phyloP scores from a whole-genome alignment of 2,113 vertebrate species.

The Lophura nycthemera region DNA sequence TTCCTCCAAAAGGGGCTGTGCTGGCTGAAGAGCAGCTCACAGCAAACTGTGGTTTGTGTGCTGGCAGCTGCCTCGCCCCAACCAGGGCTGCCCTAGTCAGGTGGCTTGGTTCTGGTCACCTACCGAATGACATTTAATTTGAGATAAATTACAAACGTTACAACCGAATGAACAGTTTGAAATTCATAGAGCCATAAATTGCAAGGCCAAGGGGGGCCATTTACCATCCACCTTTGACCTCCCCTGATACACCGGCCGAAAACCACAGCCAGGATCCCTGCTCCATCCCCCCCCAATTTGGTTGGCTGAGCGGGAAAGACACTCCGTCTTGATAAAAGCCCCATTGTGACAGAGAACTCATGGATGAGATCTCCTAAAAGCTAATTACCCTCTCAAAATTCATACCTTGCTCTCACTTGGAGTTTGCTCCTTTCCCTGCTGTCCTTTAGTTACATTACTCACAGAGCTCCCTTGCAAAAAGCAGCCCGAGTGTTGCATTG shows the following conservation, averaged over 20 bases:
- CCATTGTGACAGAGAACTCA: background rate
- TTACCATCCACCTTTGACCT: no score
- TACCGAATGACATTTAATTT: background rate
- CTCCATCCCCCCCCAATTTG: background rate
- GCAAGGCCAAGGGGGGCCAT: background rate
- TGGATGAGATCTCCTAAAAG: background rate
- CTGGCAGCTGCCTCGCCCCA: background rate
- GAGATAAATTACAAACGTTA: background rate
- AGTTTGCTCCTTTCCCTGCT: background rate
- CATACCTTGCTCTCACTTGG: background rate
- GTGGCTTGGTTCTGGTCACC: background rate
- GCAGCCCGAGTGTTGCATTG: accelerated
- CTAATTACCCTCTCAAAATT: background rate
- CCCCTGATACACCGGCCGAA: no score
- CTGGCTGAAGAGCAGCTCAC: accelerated
- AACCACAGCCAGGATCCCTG: background rate
- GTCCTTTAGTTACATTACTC: background rate
- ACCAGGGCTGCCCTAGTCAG: accelerated
- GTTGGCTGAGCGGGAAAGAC: background rate
- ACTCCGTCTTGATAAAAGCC: constrained; percentile 37
- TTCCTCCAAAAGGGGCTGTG: background rate
- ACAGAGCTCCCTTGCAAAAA: background rate
- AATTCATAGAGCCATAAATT: constrained; percentile 36
- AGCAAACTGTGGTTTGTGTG: background rate
- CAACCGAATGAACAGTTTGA: constrained; percentile 1